phyloP scores from a whole-genome alignment of 2,113 vertebrate genomes.

The Gavialis gangeticus region DNA sequence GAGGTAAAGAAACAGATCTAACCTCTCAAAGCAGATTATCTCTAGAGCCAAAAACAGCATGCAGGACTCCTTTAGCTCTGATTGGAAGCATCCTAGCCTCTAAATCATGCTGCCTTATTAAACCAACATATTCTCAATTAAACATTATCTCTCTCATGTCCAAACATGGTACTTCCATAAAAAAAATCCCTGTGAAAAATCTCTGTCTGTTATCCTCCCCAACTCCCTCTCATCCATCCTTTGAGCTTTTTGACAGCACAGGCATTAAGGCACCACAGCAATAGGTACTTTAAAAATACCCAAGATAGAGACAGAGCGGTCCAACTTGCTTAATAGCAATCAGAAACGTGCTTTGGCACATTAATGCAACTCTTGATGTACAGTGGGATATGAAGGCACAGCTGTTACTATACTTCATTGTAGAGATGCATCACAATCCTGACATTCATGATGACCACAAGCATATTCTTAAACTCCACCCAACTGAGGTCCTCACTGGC shows the following conservation, averaged over 20 bases:
- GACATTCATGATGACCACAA: slow-evolving; percentile 41
- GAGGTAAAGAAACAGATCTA: not conserved
- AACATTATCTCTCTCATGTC: not conserved
- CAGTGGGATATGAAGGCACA: slow-evolving; percentile 25
- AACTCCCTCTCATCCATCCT: not conserved
- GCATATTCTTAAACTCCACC: slow-evolving; percentile 52
- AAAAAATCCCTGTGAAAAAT: not conserved
- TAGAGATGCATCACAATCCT: slow-evolving; percentile 47
- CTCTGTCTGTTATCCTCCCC: not conserved
- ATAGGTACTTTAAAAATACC: not conserved
- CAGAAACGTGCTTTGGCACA: slow-evolving; percentile 13
- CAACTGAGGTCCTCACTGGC: slow-evolving; percentile 20
- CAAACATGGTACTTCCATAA: not conserved
- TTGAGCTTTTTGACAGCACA: not conserved
- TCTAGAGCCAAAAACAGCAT: not conserved
- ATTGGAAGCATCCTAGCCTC: not conserved
- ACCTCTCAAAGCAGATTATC: not conserved
- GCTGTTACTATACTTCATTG: slow-evolving; percentile 59
- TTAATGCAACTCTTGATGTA: not conserved
- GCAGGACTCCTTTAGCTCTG: too few species aligned
- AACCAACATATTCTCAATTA: not conserved
- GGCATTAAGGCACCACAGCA: not conserved
- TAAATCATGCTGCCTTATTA: not conserved
- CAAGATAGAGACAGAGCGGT: not conserved
- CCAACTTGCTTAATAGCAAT: slow-evolving; percentile 8